phyloP scores from a whole-genome alignment of 2,797 vertebrate genomes.

The Melanogrammus aeglefinus region DNA sequence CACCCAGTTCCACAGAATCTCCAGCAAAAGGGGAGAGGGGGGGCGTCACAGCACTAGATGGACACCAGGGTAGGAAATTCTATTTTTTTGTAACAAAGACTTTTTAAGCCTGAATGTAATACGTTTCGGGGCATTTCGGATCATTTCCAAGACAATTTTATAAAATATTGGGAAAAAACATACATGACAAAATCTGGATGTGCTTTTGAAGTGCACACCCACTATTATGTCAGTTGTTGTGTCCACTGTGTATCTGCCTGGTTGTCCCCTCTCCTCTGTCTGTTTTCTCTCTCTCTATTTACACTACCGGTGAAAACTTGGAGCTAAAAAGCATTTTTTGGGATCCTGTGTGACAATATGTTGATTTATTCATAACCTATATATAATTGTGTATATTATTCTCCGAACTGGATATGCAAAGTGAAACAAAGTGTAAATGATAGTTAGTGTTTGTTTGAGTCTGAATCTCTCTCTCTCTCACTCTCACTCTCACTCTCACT shows the following conservation, averaged over 20 bases:
- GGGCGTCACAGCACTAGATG: not conserved
- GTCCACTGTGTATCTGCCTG: not conserved
- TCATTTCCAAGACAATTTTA: not conserved
- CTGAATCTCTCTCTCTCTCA: not conserved
- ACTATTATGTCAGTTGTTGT: not conserved
- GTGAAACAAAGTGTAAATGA: not conserved
- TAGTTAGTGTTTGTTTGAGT: not conserved
- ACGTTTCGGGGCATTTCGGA: not conserved
- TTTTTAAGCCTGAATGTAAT: not conserved
- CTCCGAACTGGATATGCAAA: not conserved
- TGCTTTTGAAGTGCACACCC: not conserved
- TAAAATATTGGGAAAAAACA: not conserved
- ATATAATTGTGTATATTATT: not conserved
- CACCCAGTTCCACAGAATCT: not conserved
- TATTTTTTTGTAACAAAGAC: not conserved
- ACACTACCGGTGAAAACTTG: not conserved
- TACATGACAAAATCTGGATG: not conserved
- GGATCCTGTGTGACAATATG: not conserved
- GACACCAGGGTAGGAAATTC: not conserved
- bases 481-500: not conserved
- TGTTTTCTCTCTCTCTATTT: not conserved
- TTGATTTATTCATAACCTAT: not conserved
- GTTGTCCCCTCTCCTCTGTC: not conserved
- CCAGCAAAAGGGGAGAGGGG: not conserved
- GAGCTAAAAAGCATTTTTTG: not conserved